Percentiles rank a stretch among this genome's conserved stretches.
These are phyloP conservation scores for Hypomesus transpacificus DNA, from an alignment of 2,113 vertebrate species.

Conservation along the genomic window DNA sequence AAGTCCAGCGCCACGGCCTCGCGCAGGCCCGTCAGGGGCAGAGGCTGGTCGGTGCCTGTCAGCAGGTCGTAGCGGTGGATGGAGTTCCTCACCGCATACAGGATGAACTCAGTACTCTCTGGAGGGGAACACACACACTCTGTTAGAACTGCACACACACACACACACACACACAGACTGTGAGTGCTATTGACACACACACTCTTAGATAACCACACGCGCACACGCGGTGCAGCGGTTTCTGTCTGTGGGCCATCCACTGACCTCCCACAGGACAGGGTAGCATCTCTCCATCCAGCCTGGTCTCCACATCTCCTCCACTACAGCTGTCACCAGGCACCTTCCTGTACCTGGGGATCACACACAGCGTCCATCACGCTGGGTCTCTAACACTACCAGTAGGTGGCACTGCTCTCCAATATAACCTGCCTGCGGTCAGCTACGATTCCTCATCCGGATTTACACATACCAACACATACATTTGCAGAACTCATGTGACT, in stretches of 20 bases:
- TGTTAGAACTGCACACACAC: no score
- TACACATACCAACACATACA: not conserved
- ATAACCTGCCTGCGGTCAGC: not conserved
- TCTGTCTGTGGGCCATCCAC: conserved; percentile 5
- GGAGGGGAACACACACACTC: not conserved
- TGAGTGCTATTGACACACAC: no score
- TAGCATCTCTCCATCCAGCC: conserved; percentile 89
- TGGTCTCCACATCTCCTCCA: conserved; percentile 87
- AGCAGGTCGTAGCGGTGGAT: conserved; percentile 93
- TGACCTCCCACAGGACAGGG: conserved; percentile 93
- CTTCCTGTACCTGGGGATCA: conserved; percentile 85
- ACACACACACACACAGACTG: no score
- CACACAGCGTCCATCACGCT: not conserved
- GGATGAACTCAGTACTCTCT: conserved; percentile 98
- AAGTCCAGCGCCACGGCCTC: conserved; percentile 94
- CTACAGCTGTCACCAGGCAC: conserved; percentile 93
- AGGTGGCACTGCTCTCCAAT: conserved; percentile 35
- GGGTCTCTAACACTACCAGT: conserved; percentile 22
- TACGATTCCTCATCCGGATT: no score
- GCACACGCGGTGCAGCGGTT: not conserved
- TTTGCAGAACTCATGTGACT: not conserved
- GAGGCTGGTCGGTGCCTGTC: conserved; percentile 81
- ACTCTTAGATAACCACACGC: no score
- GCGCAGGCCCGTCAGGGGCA: conserved; percentile 83
- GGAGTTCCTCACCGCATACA: conserved; percentile 88